Evolutionary conservation across 1,140 invertebrate genomes (phyloP), one percentile per base, ranked within the genome.

Genomic region (Drosophila pseudoananassae): DNA sequence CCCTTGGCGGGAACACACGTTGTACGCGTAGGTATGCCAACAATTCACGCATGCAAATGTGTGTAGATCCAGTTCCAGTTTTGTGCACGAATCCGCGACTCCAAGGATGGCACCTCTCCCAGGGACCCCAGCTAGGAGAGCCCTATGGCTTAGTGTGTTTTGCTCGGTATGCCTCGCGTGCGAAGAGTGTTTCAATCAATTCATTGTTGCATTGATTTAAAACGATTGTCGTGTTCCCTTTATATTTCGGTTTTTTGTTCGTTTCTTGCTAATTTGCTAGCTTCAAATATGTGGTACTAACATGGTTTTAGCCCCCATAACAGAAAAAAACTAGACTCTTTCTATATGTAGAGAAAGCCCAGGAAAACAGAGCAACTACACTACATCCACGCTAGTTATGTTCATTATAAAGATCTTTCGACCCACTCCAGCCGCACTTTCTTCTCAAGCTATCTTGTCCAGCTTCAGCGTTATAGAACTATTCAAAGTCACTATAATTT

Each of bases 11-110:
- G 14, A 17, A 43, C 40, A 77, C 76, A 80, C 77, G 55, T 57
- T 50, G 71, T 65, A 76, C 91, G 90, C 90, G 90, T 91, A 91
- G 90, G 90, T 87, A 91, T 91, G 77, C 78, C 77, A 88, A 74
- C 82, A 80, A 91, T 83, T 82, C 68, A 90, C 78, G 78, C 78
- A 91, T 90, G 84, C 81, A 91, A 87, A 87, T 87, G 70, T 83
- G 50, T 64, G 56, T 57, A 81, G 63, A 58, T 70, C 59, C 73
- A 82, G 74, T 88, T 87, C 52, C 74, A 71, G 56, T 76, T 77
- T 31, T 59, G 49, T 56, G 40, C 46, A 57, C 40, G 46, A 40
- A 47, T 53, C 60, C 38, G 38, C 25, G 23, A 10, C 27, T 53
- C 29, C 29, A 51, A 15, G 38, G 38, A 40, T 7, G 8, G 14